Evolutionary conservation across 37 sponge, comb jelly and placozoan species (phyloP).

Genomic region (Geodia barretti): DNA sequence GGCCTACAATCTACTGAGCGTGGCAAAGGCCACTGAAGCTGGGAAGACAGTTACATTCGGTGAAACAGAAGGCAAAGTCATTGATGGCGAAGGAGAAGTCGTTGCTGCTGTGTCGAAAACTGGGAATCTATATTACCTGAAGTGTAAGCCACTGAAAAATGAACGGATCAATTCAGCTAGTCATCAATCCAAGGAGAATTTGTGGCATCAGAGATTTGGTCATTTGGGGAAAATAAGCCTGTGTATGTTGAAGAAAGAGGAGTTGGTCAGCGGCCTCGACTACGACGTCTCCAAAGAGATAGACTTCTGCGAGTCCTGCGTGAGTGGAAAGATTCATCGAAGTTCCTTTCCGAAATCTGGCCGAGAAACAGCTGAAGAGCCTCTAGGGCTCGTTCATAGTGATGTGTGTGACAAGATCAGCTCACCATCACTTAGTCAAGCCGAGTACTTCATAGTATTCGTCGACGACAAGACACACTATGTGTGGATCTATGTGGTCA

Average conservation of each 20-base stretch:
- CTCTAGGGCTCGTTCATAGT: slow-evolving; percentile 42
- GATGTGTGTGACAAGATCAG: slow-evolving; percentile 51
- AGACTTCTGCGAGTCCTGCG: slow-evolving; percentile 31
- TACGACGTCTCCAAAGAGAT: slow-evolving; percentile 20
- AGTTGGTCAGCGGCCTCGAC: slow-evolving; percentile 49
- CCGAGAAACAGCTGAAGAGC: slow-evolving; percentile 23
- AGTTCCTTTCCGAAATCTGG: slow-evolving; percentile 19
- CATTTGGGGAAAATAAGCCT: slow-evolving; percentile 36
- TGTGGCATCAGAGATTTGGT: slow-evolving; percentile 65
- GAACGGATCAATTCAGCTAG: neutral
- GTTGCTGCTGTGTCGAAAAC: slow-evolving; percentile 29
- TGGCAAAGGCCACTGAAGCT: slow-evolving; percentile 35
- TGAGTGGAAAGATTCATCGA: slow-evolving; percentile 18
- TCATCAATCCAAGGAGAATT: slow-evolving; percentile 10
- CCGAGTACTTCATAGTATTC: slow-evolving; percentile 49
- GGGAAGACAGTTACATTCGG: slow-evolving; percentile 41
- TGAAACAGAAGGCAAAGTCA: slow-evolving; percentile 23
- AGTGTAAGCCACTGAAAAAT: slow-evolving; percentile 18
- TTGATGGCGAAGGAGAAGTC: slow-evolving; percentile 8
- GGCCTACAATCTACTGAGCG: slow-evolving; percentile 50
- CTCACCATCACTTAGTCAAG: slow-evolving; percentile 36
- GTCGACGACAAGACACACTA: slow-evolving; percentile 56
- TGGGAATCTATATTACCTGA: slow-evolving; percentile 32
- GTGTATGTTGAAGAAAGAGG: slow-evolving; percentile 23
- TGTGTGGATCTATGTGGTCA: slow-evolving; percentile 37